Evolutionary conservation across 2,888 invertebrate genomes (phyloP).

Genomic region (Melipona bicolor): DNA sequence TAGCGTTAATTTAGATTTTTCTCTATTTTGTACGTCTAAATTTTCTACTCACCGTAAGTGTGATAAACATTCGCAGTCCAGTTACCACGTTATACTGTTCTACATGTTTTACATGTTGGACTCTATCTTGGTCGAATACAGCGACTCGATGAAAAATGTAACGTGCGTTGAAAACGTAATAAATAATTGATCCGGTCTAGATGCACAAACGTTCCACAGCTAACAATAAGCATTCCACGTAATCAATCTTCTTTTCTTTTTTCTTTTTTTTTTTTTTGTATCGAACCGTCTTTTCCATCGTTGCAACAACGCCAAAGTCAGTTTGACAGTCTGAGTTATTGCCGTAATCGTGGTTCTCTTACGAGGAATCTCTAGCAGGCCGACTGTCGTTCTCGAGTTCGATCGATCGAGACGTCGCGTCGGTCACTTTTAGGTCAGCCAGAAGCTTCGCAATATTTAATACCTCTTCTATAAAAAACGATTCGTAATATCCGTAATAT

Average conservation of each 20-base stretch:
- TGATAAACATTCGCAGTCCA: neutral
- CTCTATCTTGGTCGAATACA: neutral
- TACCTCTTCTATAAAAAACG: too few relatives aligned
- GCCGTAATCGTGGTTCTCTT: conserved; percentile 27
- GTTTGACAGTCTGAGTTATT: conserved; percentile 35
- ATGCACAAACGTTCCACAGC: neutral
- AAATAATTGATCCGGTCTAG: conserved; percentile 18
- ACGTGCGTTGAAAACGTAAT: neutral
- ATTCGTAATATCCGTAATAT: neutral
- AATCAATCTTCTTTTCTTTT: neutral
- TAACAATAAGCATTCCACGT: conserved; percentile 6
- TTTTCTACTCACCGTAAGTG: neutral
- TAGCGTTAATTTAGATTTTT: too few relatives aligned
- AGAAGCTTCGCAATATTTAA: conserved; percentile 21
- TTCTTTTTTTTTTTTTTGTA: neutral
- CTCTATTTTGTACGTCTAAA: neutral
- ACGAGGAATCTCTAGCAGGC: conserved; percentile 29
- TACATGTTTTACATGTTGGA: neutral
- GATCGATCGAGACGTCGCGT: conserved; percentile 49
- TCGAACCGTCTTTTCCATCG: neutral
- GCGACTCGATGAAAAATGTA: neutral
- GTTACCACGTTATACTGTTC: neutral
- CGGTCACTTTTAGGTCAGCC: conserved; percentile 47
- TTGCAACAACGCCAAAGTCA: conserved; percentile 33
- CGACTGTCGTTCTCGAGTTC: conserved; percentile 50